Percentiles rank a stretch among this genome's conserved stretches.
Conservation (phyloP, 2,797 vertebrate species). For the Silurus aristotelis region DNA sequence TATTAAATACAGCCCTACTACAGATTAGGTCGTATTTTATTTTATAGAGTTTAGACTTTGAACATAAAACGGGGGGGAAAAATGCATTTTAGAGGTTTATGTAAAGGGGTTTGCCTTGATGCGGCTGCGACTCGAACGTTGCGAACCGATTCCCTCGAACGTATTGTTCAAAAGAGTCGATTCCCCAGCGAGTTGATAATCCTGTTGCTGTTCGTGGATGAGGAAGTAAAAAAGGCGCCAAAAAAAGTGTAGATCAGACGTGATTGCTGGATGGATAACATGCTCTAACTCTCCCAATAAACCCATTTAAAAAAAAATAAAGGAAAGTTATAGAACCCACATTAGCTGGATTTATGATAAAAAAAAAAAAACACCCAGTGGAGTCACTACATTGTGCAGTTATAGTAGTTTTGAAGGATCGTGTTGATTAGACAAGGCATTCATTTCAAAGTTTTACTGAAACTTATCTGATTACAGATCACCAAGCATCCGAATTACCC, state of each 20-base stretch:
- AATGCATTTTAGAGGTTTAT: too few species aligned
- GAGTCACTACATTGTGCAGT: not conserved
- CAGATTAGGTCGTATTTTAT: too few species aligned
- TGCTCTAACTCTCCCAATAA: not conserved
- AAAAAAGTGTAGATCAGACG: conserved; percentile 14
- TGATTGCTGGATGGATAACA: not conserved
- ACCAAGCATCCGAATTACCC: not conserved
- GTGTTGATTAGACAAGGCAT: not conserved
- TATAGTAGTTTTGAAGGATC: not conserved
- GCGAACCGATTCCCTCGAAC: not conserved
- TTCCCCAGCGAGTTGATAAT: not conserved
- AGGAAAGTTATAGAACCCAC: not conserved
- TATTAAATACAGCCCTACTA: too few species aligned
- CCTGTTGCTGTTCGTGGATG: not conserved
- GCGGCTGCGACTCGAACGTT: not conserved
- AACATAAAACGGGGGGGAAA: too few species aligned
- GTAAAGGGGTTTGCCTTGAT: not conserved
- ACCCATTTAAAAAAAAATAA: not conserved
- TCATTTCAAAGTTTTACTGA: not conserved
- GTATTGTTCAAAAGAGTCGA: not conserved
- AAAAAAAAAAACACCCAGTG: too few species aligned
- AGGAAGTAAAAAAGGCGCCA: conserved; percentile 54
- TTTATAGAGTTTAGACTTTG: too few species aligned
- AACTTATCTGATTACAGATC: not conserved
- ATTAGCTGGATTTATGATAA: not conserved